These are phyloP conservation scores for Gracilinanus agilis DNA, from an alignment of 2,113 vertebrate genomes.

Conservation along the genomic window DNA sequence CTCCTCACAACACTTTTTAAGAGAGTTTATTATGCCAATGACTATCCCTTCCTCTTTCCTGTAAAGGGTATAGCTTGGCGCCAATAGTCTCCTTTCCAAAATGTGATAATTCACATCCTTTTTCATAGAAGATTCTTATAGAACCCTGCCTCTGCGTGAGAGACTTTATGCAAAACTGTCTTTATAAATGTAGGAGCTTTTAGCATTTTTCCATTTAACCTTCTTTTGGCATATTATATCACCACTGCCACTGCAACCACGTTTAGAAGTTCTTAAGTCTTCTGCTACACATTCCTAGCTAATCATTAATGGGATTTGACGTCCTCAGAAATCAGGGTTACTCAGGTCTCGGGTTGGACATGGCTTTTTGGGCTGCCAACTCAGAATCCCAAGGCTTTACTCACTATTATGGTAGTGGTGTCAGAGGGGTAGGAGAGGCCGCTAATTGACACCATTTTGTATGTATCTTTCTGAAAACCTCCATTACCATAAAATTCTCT, in stretches of 20 bases:
- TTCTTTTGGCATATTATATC: neutral
- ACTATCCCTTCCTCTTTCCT: neutral
- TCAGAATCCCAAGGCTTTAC: neutral
- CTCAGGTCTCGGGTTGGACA: neutral
- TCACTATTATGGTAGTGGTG: neutral
- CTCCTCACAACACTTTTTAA: too few relatives aligned
- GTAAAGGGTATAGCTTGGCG: neutral
- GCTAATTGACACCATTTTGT: neutral
- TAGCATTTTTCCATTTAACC: neutral
- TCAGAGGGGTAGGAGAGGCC: rapidly evolving
- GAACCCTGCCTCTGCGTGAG: neutral
- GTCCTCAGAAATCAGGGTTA: neutral
- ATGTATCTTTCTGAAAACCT: neutral
- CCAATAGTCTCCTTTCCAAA: neutral
- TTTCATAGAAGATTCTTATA: neutral
- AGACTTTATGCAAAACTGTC: neutral
- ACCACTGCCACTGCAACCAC: too few relatives aligned
- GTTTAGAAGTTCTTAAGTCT: neutral
- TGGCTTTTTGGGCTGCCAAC: neutral
- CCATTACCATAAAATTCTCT: neutral
- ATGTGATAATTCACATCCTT: neutral
- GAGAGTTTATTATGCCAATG: neutral
- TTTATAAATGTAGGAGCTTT: neutral
- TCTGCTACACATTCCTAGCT: neutral
- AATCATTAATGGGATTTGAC: neutral